Percentiles rank a stretch among this genome's conserved stretches.
Conservation (phyloP, 2,888 invertebrate genomes). For the Ophion ventricosus region DNA sequence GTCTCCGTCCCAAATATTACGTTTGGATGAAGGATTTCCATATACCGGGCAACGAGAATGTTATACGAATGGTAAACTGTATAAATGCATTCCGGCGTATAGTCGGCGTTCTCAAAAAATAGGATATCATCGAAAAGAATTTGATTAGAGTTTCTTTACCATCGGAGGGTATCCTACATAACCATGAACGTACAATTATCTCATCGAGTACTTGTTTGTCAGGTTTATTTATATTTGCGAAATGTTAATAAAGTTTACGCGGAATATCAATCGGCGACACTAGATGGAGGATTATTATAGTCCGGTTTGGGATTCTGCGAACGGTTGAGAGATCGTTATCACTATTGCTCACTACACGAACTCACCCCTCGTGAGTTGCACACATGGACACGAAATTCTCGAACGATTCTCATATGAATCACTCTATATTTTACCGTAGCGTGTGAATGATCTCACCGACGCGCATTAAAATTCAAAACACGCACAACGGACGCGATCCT, state of each 20-base stretch:
- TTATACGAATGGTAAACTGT: background rate
- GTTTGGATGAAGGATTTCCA: too few relatives aligned
- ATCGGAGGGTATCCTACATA: background rate
- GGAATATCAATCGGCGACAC: background rate
- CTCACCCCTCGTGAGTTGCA: constrained; percentile 2
- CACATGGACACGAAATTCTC: constrained; percentile 35
- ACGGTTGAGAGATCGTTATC: background rate
- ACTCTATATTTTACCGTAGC: constrained; percentile 17
- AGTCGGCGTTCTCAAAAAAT: background rate
- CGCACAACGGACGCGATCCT: background rate
- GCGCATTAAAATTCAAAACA: constrained; percentile 32
- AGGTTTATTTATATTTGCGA: background rate
- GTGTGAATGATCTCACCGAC: constrained; percentile 54
- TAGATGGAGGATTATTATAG: background rate
- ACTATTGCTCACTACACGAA: background rate
- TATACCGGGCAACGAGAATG: too few relatives aligned
- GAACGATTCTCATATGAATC: constrained; percentile 50
- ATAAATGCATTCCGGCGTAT: background rate
- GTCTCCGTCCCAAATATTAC: too few relatives aligned
- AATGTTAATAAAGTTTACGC: background rate
- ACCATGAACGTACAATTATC: background rate
- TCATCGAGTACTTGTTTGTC: background rate
- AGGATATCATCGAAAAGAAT: background rate
- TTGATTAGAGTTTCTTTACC: background rate
- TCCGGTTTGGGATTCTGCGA: background rate